Percentiles rank a stretch among this genome's conserved stretches.
Conservation (phyloP, 2,113 vertebrate species). For the Trogon surrucura region DNA sequence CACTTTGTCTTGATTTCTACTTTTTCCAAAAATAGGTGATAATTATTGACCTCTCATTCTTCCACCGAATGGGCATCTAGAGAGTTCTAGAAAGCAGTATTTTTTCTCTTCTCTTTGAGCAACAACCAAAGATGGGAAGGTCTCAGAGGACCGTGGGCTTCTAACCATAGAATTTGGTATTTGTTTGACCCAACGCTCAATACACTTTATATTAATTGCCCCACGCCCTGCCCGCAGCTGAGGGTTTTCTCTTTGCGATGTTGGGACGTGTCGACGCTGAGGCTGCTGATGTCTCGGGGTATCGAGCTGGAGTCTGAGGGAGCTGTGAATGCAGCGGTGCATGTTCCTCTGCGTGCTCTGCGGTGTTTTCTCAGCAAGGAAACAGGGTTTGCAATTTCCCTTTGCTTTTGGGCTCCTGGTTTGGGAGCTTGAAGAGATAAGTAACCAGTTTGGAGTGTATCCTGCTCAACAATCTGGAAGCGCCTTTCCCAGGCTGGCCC, state of each 20-base stretch:
- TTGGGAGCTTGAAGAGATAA: not conserved
- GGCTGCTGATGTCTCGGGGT: rapidly evolving
- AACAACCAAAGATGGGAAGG: not conserved
- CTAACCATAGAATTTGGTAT: not conserved
- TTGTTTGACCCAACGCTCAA: rapidly evolving
- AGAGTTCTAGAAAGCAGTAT: not conserved
- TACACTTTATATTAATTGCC: rapidly evolving
- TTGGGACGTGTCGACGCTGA: rapidly evolving
- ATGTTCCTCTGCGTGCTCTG: not conserved
- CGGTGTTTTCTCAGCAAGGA: not conserved
- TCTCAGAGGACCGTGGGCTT: not conserved
- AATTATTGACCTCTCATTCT: not conserved
- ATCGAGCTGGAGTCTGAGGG: not conserved
- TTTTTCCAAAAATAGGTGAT: not conserved
- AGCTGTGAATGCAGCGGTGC: rapidly evolving
- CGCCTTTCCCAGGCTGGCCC: not conserved
- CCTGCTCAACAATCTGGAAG: not conserved
- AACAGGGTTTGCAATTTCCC: not conserved
- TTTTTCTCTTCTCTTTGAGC: not conserved
- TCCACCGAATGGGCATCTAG: too few relatives aligned
- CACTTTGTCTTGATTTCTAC: not conserved
- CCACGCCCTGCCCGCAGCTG: not conserved
- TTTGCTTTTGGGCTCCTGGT: not conserved
- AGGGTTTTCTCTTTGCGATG: rapidly evolving
- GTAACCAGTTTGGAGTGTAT: not conserved